phyloP scores from a whole-genome alignment of 2,113 vertebrate genomes.

The Clarias gariepinus region DNA sequence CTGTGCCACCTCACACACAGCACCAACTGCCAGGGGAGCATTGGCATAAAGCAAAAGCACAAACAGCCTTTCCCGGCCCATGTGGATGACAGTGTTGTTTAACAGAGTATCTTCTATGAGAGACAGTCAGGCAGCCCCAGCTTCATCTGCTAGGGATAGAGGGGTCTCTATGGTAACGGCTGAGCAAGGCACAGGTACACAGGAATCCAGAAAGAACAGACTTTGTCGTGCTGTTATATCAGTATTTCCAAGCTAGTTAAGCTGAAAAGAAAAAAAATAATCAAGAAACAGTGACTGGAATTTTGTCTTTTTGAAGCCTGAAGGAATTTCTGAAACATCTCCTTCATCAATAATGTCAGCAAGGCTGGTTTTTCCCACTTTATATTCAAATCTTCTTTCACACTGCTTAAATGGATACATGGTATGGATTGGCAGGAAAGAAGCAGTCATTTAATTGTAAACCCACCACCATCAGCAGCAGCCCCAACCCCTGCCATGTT shows the following conservation, averaged over 20 bases:
- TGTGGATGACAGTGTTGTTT: constrained; percentile 66
- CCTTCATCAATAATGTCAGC: background rate
- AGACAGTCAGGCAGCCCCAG: constrained; percentile 69
- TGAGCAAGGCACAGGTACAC: constrained; percentile 71
- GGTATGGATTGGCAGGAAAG: background rate
- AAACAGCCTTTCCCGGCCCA: constrained; percentile 43
- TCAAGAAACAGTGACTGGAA: background rate
- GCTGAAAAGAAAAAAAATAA: background rate
- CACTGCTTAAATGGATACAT: background rate
- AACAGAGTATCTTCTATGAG: constrained; percentile 62
- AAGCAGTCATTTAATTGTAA: background rate
- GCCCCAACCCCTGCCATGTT: constrained; percentile 15
- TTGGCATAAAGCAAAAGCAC: constrained; percentile 59
- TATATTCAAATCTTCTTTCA: background rate
- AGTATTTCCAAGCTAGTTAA: constrained; percentile 39
- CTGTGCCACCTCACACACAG: constrained; percentile 47
- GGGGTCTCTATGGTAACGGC: constrained; percentile 79
- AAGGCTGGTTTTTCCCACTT: background rate
- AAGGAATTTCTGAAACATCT: background rate
- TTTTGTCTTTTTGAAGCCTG: background rate
- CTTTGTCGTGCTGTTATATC: constrained; percentile 53
- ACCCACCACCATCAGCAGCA: no score
- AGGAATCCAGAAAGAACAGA: constrained; percentile 61
- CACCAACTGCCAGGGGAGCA: constrained; percentile 64
- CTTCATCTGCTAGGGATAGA: constrained; percentile 68